These are phyloP conservation scores for Platycnemis pennipes DNA, from an alignment of 2,888 invertebrate genomes.

Conservation along the genomic window DNA sequence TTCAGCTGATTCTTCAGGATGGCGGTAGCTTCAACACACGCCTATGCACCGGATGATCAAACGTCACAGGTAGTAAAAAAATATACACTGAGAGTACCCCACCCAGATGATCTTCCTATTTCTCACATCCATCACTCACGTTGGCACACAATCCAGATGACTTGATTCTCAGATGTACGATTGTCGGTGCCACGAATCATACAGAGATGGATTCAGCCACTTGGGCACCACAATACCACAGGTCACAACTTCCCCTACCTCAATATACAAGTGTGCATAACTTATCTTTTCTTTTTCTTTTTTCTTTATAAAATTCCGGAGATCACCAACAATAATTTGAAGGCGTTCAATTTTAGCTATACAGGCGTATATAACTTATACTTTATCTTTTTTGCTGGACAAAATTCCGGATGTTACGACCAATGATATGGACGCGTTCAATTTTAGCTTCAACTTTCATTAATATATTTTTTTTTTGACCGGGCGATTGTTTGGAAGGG, in stretches of 20 bases:
- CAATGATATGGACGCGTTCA: neutral
- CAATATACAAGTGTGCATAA: neutral
- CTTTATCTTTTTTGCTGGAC: neutral
- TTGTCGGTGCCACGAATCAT: no score
- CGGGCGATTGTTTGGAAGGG: no score
- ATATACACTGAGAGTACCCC: slow-evolving; percentile 32
- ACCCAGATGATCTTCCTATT: neutral
- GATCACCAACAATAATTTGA: neutral
- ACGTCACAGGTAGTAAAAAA: slow-evolving; percentile 56
- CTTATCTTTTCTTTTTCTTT: neutral
- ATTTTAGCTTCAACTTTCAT: neutral
- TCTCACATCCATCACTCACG: neutral
- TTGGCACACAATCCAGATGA: neutral
- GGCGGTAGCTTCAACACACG: slow-evolving; percentile 27
- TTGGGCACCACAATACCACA: neutral
- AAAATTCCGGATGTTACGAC: neutral
- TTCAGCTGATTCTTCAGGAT: neutral
- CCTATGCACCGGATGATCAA: slow-evolving; percentile 30
- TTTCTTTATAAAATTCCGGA: neutral
- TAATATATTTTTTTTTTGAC: neutral
- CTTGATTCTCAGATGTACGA: no score
- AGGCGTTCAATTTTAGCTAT: neutral
- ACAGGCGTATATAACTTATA: neutral
- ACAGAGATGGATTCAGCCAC: neutral
- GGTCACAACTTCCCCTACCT: neutral